A percentile compares a stretch with the other conserved stretches of the same genome.
Evolutionary conservation across 92 coral and sea anemone species (phyloP).

Genomic region (Heteractis magnifica): DNA sequence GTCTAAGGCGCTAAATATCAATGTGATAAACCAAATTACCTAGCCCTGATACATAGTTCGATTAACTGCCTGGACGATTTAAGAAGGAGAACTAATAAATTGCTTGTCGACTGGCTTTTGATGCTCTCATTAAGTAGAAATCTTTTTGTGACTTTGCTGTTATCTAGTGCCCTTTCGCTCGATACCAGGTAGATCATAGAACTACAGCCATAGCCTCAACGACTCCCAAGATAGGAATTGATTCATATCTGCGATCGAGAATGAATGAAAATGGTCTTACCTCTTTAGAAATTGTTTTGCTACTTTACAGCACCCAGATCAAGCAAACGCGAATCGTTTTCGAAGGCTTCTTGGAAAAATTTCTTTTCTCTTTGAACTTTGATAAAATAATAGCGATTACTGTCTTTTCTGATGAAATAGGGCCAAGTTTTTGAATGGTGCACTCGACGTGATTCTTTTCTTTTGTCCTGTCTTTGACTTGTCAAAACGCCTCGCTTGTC

Average conservation of each 20-base stretch:
- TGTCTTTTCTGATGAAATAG: neutral
- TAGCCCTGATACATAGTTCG: constrained; percentile 8
- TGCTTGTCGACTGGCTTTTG: neutral
- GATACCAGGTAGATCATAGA: constrained; percentile 13
- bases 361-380: neutral
- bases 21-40: neutral
- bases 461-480: constrained; percentile 22
- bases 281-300: neutral
- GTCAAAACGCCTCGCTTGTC: constrained; percentile 15
- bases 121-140: constrained; percentile 16
- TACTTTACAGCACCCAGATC: neutral
- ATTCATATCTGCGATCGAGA: neutral
- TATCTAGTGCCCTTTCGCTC: constrained; percentile 17
- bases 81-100: neutral
- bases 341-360: neutral
- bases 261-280: constrained; percentile 3
- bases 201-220: neutral
- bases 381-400: neutral
- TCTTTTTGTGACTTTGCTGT: constrained; percentile 5
- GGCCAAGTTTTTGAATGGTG: constrained; percentile 1
- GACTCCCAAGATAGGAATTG: neutral
- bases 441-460: neutral
- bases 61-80: constrained; percentile 5
- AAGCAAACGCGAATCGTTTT: neutral
- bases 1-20: neutral